These are phyloP conservation scores for Hemistola chrysoprasaria DNA, from an alignment of 2,888 invertebrate species.

Conservation along the genomic window DNA sequence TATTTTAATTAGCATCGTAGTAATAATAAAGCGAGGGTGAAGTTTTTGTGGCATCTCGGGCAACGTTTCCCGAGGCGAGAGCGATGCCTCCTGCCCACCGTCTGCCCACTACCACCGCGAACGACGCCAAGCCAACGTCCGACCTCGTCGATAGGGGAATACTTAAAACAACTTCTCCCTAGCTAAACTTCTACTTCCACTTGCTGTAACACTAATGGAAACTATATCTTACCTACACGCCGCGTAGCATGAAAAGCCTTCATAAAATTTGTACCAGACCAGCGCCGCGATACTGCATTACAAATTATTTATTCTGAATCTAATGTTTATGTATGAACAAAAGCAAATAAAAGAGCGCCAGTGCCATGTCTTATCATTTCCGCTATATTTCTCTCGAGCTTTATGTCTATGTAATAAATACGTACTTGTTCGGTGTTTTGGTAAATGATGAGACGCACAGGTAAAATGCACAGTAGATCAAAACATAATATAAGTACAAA, in stretches of 20 bases:
- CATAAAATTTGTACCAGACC: slow-evolving; percentile 31
- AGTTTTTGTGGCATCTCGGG: slow-evolving; percentile 73
- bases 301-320: slow-evolving; percentile 23
- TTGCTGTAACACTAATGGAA: slow-evolving; percentile 52
- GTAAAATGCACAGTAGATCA: neutral
- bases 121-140: slow-evolving; percentile 29
- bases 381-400: slow-evolving; percentile 22
- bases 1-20: slow-evolving; percentile 79
- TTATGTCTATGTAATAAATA: slow-evolving; percentile 21
- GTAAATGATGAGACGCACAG: slow-evolving; percentile 10
- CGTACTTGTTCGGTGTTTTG: slow-evolving; percentile 19
- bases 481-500: too few relatives aligned
- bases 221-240: slow-evolving; percentile 37
- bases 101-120: slow-evolving; percentile 33
- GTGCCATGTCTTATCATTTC: slow-evolving; percentile 24
- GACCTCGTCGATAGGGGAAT: slow-evolving; percentile 52
- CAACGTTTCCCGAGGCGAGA: slow-evolving; percentile 56
- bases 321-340: slow-evolving; percentile 30
- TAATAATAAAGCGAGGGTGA: slow-evolving; percentile 71
- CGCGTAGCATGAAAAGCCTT: slow-evolving; percentile 43
- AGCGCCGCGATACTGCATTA: slow-evolving; percentile 24
- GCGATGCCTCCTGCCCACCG: slow-evolving; percentile 43
- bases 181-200: slow-evolving; percentile 55
- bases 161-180: slow-evolving; percentile 66
- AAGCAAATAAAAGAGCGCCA: slow-evolving; percentile 25